phyloP scores from a whole-genome alignment of 2,113 vertebrate species.

The Callipepla squamata region DNA sequence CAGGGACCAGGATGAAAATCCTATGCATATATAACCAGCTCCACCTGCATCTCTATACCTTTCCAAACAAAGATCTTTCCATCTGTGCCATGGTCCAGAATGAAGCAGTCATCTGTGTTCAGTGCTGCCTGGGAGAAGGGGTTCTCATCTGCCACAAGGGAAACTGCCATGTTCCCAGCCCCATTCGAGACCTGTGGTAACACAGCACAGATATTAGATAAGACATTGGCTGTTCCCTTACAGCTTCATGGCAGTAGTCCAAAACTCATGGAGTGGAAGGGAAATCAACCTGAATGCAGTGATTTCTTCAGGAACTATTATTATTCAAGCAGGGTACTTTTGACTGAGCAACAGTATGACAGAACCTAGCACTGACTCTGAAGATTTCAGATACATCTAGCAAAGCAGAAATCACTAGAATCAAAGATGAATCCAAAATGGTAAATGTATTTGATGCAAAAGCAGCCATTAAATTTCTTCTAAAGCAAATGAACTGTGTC shows the following conservation, averaged over 20 bases:
- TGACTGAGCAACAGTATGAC: neutral
- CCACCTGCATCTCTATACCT: constrained; percentile 75
- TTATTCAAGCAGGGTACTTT: constrained; percentile 31
- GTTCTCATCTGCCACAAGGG: constrained; percentile 93
- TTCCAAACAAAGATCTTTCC: constrained; percentile 98
- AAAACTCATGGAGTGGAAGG: neutral
- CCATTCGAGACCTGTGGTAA: constrained; percentile 88
- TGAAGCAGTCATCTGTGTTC: constrained; percentile 93
- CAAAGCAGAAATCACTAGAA: neutral
- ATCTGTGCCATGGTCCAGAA: constrained; percentile 92
- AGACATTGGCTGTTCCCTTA: neutral
- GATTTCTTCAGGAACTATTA: constrained; percentile 11
- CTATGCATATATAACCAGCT: neutral
- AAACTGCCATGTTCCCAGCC: constrained; percentile 85
- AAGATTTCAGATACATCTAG: neutral
- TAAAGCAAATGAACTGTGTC: neutral
- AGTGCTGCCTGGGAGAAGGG: constrained; percentile 92
- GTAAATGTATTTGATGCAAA: neutral
- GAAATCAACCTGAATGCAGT: neutral
- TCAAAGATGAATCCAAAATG: neutral
- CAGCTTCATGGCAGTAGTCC: neutral
- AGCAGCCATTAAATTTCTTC: neutral
- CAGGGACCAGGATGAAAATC: neutral
- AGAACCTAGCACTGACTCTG: neutral
- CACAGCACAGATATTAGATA: neutral